Percentiles rank a stretch among this genome's conserved stretches.
Evolutionary conservation across 1,140 invertebrate genomes (phyloP).

Genomic region (Amyelois transitella): DNA sequence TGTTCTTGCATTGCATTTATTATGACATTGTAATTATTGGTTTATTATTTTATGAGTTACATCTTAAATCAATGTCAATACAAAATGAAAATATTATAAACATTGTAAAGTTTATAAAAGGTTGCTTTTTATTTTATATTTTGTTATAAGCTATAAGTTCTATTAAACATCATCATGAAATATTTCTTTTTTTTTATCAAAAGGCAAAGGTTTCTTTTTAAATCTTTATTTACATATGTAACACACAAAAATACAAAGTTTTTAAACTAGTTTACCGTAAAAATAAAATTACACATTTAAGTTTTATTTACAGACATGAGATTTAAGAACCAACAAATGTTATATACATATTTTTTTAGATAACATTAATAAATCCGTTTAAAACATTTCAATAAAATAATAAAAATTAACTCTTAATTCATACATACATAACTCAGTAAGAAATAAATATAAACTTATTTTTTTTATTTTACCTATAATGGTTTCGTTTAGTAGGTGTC

Average conservation of each 20-base stretch:
- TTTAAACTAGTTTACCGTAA: background rate
- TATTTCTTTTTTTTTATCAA: background rate
- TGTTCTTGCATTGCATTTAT: background rate
- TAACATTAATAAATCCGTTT: too few relatives aligned
- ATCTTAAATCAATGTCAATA: background rate
- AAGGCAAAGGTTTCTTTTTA: background rate
- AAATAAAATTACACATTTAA: background rate
- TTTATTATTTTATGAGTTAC: background rate
- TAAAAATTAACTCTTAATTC: too few relatives aligned
- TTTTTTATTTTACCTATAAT: too few relatives aligned
- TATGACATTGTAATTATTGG: too few relatives aligned
- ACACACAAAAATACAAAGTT: background rate
- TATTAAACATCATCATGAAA: conserved; percentile 31
- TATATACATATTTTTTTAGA: too few relatives aligned
- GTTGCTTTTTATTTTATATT: conserved; percentile 55
- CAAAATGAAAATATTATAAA: background rate
- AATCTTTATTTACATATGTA: background rate
- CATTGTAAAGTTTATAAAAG: conserved; percentile 31
- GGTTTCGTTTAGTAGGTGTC: too few relatives aligned
- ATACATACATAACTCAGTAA: too few relatives aligned
- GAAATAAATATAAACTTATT: too few relatives aligned
- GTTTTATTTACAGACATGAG: background rate
- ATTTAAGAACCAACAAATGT: too few relatives aligned
- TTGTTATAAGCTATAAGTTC: conserved; percentile 48
- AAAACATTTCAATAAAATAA: too few relatives aligned